A percentile compares a stretch with the other conserved stretches of the same genome.
phyloP scores from a whole-genome alignment of 1,140 invertebrate genomes.

The Nomia melanderi region DNA sequence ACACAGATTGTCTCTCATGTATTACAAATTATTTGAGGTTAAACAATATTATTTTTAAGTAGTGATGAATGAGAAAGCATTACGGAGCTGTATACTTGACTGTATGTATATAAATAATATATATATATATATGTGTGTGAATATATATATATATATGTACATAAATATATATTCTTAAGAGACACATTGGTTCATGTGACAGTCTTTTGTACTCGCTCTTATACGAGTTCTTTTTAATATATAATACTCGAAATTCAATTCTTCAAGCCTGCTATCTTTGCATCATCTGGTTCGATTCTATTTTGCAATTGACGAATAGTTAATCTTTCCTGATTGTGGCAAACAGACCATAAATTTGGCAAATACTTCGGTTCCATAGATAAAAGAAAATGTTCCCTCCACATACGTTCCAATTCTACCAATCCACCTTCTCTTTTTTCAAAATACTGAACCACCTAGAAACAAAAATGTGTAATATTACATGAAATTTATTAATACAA shows the following conservation, averaged over 20 bases:
- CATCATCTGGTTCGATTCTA: slow-evolving; percentile 76
- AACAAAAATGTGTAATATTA: slow-evolving; percentile 20
- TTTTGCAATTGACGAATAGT: slow-evolving; percentile 74
- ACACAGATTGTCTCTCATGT: background rate
- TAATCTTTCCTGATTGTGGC: slow-evolving; percentile 84
- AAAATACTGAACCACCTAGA: slow-evolving; percentile 85
- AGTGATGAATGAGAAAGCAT: background rate
- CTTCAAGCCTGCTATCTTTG: slow-evolving; percentile 73
- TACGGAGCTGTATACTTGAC: background rate
- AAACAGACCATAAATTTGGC: slow-evolving; percentile 89
- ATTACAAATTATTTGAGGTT: no score
- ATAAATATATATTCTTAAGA: slow-evolving; percentile 47
- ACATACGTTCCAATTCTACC: slow-evolving; percentile 86
- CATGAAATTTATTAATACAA: slow-evolving; percentile 2
- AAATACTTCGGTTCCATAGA: slow-evolving; percentile 88
- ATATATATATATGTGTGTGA: slow-evolving; percentile 12
- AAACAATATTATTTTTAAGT: background rate
- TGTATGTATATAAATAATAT: slow-evolving; percentile 34
- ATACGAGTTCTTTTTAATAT: slow-evolving; percentile 71
- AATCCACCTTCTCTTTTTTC: slow-evolving; percentile 83
- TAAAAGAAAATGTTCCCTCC: slow-evolving; percentile 89
- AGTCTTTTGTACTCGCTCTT: slow-evolving; percentile 70
- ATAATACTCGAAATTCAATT: slow-evolving; percentile 56
- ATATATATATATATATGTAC: slow-evolving; percentile 21
- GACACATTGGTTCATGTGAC: slow-evolving; percentile 48